These are phyloP conservation scores for Drosophila pallidifrons DNA, from an alignment of 1,140 invertebrate species.

Conservation along the genomic window DNA sequence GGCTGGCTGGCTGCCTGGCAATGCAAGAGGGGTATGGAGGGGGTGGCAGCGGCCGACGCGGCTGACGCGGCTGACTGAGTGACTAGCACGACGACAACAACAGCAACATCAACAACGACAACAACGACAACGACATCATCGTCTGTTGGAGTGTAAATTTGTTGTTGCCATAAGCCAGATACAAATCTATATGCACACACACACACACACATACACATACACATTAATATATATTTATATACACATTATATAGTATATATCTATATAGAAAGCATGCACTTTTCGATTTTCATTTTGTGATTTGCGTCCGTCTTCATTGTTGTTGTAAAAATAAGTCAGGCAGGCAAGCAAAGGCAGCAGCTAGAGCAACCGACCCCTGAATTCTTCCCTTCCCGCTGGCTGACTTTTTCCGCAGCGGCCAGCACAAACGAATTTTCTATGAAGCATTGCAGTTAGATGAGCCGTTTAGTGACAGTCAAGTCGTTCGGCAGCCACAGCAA, in stretches of 20 bases:
- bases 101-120: constrained; percentile 4
- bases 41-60: constrained; percentile 60
- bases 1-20: not conserved
- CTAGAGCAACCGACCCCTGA: not conserved
- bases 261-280: constrained; percentile 59
- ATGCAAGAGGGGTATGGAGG: not conserved
- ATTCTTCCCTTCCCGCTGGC: not conserved
- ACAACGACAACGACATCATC: constrained; percentile 51
- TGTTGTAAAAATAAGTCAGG: constrained; percentile 77
- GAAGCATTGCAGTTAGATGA: constrained; percentile 84
- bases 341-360: constrained; percentile 45
- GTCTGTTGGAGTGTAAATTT: constrained; percentile 81
- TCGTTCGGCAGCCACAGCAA: constrained; percentile 44
- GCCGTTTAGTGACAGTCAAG: constrained; percentile 82
- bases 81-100: constrained; percentile 70
- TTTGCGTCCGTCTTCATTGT: constrained; percentile 72
- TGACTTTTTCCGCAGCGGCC: constrained; percentile 28
- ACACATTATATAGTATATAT: constrained; percentile 37
- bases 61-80: constrained; percentile 77
- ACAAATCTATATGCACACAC: constrained; percentile 53
- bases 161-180: constrained; percentile 58
- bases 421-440: constrained; percentile 78
- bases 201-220: constrained; percentile 17
- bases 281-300: constrained; percentile 82
- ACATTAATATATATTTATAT: constrained; percentile 25